Percentiles rank a stretch among this genome's conserved stretches.
Evolutionary conservation across 2,797 vertebrate species (phyloP).

Genomic region (Halcyon leucocephala): DNA sequence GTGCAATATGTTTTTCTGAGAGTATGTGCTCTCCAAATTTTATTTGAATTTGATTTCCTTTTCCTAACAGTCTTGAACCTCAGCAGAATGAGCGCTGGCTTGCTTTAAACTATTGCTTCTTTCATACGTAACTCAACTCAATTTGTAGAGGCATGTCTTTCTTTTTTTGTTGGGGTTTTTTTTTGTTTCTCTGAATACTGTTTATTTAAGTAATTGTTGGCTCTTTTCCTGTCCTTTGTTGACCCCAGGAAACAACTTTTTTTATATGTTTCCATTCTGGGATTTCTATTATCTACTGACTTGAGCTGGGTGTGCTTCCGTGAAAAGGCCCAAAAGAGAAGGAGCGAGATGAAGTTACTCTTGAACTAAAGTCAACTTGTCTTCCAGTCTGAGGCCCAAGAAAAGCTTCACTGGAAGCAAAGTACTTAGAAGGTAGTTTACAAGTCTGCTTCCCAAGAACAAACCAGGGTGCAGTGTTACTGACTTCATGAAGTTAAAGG

Average conservation of each 20-base stretch:
- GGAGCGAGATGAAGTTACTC: background rate
- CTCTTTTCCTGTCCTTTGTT: constrained; percentile 76
- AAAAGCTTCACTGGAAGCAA: background rate
- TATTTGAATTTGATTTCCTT: constrained; percentile 18
- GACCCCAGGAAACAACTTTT: constrained; percentile 76
- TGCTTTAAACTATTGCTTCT: background rate
- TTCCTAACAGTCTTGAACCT: background rate
- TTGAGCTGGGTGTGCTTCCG: constrained; percentile 41
- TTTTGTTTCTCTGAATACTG: constrained; percentile 42
- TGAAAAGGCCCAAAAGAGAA: constrained; percentile 38
- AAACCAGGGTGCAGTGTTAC: background rate
- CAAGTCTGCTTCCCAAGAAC: background rate
- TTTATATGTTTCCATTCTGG: constrained; percentile 73
- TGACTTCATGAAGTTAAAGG: background rate
- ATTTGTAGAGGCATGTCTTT: background rate
- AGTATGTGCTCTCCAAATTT: background rate
- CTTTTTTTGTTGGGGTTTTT: too few relatives aligned
- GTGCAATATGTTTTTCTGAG: background rate
- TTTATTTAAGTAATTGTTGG: constrained; percentile 69
- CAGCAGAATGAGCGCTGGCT: background rate
- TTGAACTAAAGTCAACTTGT: constrained; percentile 11
- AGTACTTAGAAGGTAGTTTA: background rate
- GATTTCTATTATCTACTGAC: constrained; percentile 63
- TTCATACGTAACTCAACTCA: background rate
- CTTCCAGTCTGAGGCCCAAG: background rate